Base-by-base conservation (phyloP, 2,888 invertebrate genomes). In the Chesias legatella region DNA sequence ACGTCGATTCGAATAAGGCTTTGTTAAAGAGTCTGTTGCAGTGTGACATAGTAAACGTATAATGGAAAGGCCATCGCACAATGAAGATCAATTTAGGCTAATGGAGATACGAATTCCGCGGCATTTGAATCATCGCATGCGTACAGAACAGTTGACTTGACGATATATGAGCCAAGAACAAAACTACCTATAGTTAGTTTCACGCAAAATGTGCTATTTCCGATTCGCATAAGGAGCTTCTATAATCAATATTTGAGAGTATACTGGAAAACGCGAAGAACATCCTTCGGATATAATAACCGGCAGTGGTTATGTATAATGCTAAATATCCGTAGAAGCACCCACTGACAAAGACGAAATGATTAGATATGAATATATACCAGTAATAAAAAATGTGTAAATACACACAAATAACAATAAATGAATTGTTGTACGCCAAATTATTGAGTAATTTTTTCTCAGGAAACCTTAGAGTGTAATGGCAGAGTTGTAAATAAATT, bases 61-160 rank as follows among this genome's bases (percentile, higher is more conserved):
- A 71, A 79, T 77, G 68, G 69, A 71, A 65, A 69, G 58, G 58
- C 58, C 61, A 60, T 58, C 52, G 56, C 49, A 73, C 70, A 77
- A 80, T 73, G 63, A 65, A 54, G 65, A 66, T 67, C 58, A 78
- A 81, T 77, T 76, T 74, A 64, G 77, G 79, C 77, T 76, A 81
- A 81, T 77, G 60, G 64, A 60, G 55, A 60, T 64, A 66, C 51
- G 53, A 67, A 68, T 73, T 73, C 66, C 63, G 54, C 54, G 59
- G 61, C 58, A 54, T 58, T 55, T 48, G 44, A 52, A 48, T 51
- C 42, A 50, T 44, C 33, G 32, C 48, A 3, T 42, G 32, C 40
- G 42, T 33, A 43, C 33, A 46, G 33, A 33, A 30, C 36, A 36
- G 36, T 34, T 41, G 41, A 26, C 41, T 40, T 9, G 9, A 1